These are phyloP conservation scores for Propithecus deckenii DNA, from an alignment of 2,797 vertebrate genomes.

Conservation along the genomic window DNA sequence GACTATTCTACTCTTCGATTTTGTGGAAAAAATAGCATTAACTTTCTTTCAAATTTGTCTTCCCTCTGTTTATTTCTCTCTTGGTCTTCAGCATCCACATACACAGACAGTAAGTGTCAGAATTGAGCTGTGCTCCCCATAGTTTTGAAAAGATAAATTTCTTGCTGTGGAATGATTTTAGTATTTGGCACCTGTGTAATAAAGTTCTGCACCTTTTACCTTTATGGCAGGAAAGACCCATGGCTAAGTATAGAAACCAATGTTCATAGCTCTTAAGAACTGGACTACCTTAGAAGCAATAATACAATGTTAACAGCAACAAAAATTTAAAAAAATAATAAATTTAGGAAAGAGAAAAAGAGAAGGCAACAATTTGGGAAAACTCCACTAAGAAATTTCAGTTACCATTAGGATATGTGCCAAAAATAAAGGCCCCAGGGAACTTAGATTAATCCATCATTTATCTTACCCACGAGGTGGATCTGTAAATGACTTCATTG, in stretches of 20 bases:
- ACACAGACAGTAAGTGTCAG: background rate
- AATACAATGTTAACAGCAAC: background rate
- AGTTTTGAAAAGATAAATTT: conserved; percentile 1
- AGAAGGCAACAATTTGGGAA: background rate
- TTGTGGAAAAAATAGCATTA: background rate
- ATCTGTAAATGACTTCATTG: conserved; percentile 64
- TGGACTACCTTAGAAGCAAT: background rate
- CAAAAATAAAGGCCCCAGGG: conserved; percentile 40
- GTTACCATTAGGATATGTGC: background rate
- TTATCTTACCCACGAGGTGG: conserved; percentile 46
- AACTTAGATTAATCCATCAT: conserved; percentile 51
- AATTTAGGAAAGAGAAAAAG: background rate
- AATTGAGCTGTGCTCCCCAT: background rate
- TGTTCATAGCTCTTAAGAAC: background rate
- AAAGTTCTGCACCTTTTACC: background rate
- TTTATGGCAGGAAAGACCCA: background rate
- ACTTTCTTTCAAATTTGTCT: background rate
- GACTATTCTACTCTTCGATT: background rate
- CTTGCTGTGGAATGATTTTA: conserved; percentile 15
- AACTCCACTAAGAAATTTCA: background rate
- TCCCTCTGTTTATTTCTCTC: background rate
- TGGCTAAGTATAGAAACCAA: background rate
- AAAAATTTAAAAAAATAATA: background rate
- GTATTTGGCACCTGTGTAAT: background rate
- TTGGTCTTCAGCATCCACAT: background rate